Evolutionary conservation across 2,888 invertebrate genomes (phyloP).

Genomic region (Heliconius hortense): DNA sequence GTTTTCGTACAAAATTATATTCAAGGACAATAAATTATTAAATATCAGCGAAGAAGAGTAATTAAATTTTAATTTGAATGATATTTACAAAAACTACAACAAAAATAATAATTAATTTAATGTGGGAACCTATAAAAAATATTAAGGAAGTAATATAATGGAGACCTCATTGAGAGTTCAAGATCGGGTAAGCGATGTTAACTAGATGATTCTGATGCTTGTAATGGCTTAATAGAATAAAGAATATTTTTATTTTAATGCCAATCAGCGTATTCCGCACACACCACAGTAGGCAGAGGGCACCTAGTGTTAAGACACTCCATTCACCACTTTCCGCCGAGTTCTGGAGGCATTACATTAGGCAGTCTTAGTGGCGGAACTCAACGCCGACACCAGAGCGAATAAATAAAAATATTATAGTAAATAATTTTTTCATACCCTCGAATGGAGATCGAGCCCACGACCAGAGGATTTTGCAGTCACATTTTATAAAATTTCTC

Average conservation of each 20-base stretch:
- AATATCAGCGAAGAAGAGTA: neutral
- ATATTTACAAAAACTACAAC: constrained; percentile 5
- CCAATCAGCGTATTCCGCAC: too few relatives aligned
- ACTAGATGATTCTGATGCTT: too few relatives aligned
- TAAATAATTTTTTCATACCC: too few relatives aligned
- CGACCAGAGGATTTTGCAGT: neutral
- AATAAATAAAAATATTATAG: too few relatives aligned
- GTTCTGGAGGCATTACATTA: too few relatives aligned
- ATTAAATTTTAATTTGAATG: constrained; percentile 2
- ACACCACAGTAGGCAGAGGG: too few relatives aligned
- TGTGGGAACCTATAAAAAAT: constrained; percentile 10
- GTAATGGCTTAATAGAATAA: too few relatives aligned
- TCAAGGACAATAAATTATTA: constrained; percentile 1
- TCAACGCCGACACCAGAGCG: neutral
- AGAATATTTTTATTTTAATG: too few relatives aligned
- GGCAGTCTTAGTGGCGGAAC: neutral
- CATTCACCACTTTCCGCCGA: too few relatives aligned
- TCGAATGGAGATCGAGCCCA: neutral
- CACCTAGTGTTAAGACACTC: too few relatives aligned
- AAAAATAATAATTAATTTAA: neutral
- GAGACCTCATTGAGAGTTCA: neutral
- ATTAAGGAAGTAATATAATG: constrained; percentile 6
- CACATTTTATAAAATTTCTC: too few relatives aligned
- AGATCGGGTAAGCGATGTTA: neutral
- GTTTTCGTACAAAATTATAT: neutral